Evolutionary conservation across 2,888 invertebrate genomes (phyloP), one percentile per base, ranked within the genome.

Genomic region (Sphecodes monilicornis): DNA sequence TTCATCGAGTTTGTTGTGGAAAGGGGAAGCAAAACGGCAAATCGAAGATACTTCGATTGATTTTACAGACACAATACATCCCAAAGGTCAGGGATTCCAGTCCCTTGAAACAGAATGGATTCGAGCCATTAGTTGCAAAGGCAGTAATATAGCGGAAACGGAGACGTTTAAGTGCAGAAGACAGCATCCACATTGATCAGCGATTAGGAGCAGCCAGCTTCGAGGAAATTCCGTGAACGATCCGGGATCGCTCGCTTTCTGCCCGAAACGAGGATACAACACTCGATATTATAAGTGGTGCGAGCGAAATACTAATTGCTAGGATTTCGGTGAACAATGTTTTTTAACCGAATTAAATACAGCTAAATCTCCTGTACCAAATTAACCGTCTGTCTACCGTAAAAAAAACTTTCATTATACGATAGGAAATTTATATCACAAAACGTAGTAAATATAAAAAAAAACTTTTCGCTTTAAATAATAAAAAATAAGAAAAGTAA

Each of bases 51-150:
- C 39, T 70, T 69, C 29, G n/a, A 76, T 79, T 68, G 73, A 84
- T 73, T 50, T 73, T 74, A 39, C 57, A 76, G 39, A 41, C 74
- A 66, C 69, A 72, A 16, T 70, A 32, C 36, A 76, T 26, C 73
- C 57, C 68, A 84, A 78, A 64, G 60, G 60, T 29, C 73, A 68
- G 46, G 69, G 81, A 70, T 82, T 69, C 64, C 54, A 72, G 68
- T 80, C 82, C 82, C 75, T 69, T 29, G 54, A 68, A 77, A 78
- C 78, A 86, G 80, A 85, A 89, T 87, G 78, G 84, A 76, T 64
- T 43, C 72, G 70, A 78, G 54, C 80, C 80, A 82, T 89, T 89
- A 81, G 78, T 78, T 82, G 86, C 86, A 86, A 72, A 66, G 72
- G 66, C 79, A 73, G 79, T 78, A 76, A 79, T 72, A 87, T 64